Percentiles rank a stretch among this genome's conserved stretches.
These are phyloP conservation scores for Cyclophora punctaria DNA, from an alignment of 2,888 invertebrate species.

Conservation along the genomic window DNA sequence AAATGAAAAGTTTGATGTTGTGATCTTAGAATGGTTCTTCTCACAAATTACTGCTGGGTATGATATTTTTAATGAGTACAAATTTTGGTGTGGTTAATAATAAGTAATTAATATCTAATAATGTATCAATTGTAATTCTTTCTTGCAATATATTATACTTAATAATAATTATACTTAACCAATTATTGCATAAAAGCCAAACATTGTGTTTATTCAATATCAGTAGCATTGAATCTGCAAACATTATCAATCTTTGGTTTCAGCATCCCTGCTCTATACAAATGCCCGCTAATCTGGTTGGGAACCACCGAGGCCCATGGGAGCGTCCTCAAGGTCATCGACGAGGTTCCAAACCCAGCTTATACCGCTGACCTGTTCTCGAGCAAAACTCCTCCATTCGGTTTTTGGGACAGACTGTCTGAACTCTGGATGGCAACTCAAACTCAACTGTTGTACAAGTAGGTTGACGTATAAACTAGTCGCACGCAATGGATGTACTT, in stretches of 20 bases:
- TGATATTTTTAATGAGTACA: no score
- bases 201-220: no score
- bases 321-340: conserved; percentile 37
- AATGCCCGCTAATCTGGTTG: conserved; percentile 50
- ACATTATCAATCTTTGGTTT: conserved; percentile 3
- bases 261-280: conserved; percentile 44
- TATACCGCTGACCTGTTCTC: conserved; percentile 44
- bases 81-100: no score
- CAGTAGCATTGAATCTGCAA: not conserved
- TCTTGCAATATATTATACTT: no score
- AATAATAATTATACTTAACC: no score
- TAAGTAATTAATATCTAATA: no score
- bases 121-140: no score
- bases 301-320: conserved; percentile 48
- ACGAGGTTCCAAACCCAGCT: conserved; percentile 46
- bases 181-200: no score
- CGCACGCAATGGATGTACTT: no score
- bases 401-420: conserved; percentile 30
- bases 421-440: conserved; percentile 27
- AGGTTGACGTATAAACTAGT: no score
- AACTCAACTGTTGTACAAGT: no score
- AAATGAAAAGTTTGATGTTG: conserved; percentile 41
- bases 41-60: conserved; percentile 23
- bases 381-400: conserved; percentile 28
- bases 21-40: conserved; percentile 49